Percentiles rank a stretch among this genome's conserved stretches.
Evolutionary conservation across 2,797 vertebrate species (phyloP).

Genomic region (Cynodonichthys magdalenae): DNA sequence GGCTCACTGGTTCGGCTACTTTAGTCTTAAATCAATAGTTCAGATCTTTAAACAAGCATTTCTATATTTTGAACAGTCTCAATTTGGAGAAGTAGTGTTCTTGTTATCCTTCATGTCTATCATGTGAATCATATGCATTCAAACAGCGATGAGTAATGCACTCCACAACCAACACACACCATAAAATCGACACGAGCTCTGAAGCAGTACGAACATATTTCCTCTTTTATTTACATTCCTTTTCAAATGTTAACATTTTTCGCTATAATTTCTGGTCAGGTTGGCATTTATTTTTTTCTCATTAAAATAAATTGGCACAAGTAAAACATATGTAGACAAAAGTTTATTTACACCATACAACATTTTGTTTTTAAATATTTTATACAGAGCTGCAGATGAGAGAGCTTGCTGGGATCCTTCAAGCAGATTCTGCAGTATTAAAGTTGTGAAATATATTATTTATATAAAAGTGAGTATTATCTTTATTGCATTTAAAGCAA

Average conservation of each 20-base stretch:
- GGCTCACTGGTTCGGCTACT: not conserved
- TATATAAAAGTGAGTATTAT: conserved; percentile 99
- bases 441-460: conserved; percentile 99
- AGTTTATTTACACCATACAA: conserved; percentile 99
- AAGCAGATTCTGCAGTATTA: conserved; percentile 99
- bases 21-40: no score
- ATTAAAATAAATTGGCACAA: conserved; percentile 97
- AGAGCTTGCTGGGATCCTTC: conserved; percentile 97
- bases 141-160: conserved; percentile 10
- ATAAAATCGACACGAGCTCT: conserved; percentile 84
- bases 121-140: not conserved
- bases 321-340: conserved; percentile 99
- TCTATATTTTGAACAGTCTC: no score
- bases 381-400: conserved; percentile 99
- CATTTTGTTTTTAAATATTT: conserved; percentile 99
- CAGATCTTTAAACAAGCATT: no score
- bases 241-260: conserved; percentile 90
- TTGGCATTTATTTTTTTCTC: conserved; percentile 85
- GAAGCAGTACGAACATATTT: conserved; percentile 90
- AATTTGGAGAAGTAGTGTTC: not conserved
- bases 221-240: conserved; percentile 91
- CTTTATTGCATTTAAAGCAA: conserved; percentile 99
- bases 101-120: not conserved
- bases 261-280: conserved; percentile 85
- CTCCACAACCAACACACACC: conserved; percentile 55